Conservation (phyloP, 2,113 vertebrate species). For the Peromyscus polionotus region DNA sequence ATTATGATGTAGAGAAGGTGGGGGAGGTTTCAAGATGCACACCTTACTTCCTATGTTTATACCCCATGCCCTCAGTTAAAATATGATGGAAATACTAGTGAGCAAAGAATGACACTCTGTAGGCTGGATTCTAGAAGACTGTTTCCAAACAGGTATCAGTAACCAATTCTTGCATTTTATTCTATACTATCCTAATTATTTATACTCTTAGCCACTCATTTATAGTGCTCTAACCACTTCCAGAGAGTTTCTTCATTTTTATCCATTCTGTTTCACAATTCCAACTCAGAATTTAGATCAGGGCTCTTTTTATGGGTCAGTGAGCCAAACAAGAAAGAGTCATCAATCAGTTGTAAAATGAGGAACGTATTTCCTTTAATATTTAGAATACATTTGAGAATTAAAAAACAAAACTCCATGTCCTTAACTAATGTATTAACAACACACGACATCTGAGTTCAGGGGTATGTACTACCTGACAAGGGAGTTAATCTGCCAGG, state of each 20-base stretch:
- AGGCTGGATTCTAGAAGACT: neutral
- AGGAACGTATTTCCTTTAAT: conserved; percentile 19
- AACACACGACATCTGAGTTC: neutral
- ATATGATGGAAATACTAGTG: neutral
- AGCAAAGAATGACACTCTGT: neutral
- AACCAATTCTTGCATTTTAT: neutral
- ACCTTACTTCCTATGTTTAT: neutral
- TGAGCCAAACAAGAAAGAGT: conserved; percentile 39
- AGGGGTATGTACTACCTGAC: neutral
- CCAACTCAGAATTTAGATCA: conserved; percentile 32
- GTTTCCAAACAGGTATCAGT: neutral
- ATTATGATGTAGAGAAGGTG: neutral
- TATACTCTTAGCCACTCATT: neutral
- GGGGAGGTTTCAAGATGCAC: accelerated
- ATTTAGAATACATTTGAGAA: neutral
- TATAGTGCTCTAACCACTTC: neutral
- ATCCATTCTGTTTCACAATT: conserved; percentile 40
- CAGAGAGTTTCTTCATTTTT: conserved; percentile 19
- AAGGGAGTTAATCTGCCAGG: neutral
- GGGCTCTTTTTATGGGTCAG: neutral
- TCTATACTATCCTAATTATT: neutral
- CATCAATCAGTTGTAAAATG: neutral
- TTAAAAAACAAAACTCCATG: neutral
- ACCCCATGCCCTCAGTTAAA: neutral
- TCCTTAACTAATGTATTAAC: neutral